Evolutionary conservation across 2,113 vertebrate genomes (phyloP).

Genomic region (Cynocephalus volans): DNA sequence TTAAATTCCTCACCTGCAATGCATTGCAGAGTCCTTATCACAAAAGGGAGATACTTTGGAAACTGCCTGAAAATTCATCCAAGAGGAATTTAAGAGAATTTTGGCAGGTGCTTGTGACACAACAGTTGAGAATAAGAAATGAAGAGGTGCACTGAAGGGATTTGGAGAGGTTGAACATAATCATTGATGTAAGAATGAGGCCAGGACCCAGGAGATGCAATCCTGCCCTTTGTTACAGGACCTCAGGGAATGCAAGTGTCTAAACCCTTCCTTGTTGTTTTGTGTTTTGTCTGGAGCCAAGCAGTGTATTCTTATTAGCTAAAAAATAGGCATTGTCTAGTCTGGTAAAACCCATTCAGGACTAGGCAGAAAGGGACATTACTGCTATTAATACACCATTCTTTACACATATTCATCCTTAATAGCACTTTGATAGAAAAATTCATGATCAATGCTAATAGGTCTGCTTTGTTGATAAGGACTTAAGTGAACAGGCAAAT

Average conservation of each 20-base stretch:
- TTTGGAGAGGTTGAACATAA: conserved; percentile 70
- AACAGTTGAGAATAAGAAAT: conserved; percentile 80
- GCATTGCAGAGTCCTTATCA: conserved; percentile 77
- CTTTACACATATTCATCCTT: conserved; percentile 25
- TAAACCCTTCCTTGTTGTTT: conserved; percentile 50
- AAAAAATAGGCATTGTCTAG: conserved; percentile 51
- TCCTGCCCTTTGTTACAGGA: conserved; percentile 63
- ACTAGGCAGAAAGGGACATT: not conserved
- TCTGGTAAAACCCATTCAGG: conserved; percentile 19
- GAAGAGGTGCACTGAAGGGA: conserved; percentile 53
- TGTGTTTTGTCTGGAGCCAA: conserved; percentile 48
- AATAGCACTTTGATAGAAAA: conserved; percentile 2
- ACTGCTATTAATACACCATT: not conserved
- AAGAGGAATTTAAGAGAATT: conserved; percentile 78
- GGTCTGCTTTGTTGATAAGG: conserved; percentile 16
- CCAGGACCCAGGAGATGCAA: conserved; percentile 70
- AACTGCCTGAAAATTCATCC: conserved; percentile 82
- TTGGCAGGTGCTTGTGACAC: conserved; percentile 80
- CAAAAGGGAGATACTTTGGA: conserved; percentile 79
- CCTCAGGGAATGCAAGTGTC: conserved; percentile 25
- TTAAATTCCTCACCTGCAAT: conserved; percentile 84
- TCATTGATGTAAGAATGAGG: conserved; percentile 80
- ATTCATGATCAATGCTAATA: not conserved
- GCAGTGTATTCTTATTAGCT: conserved; percentile 59
- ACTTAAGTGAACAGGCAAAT: conserved; percentile 22